Percentiles rank a stretch among this genome's conserved stretches.
Conservation (phyloP, 2,113 vertebrate genomes). For the Pelobates fuscus region DNA sequence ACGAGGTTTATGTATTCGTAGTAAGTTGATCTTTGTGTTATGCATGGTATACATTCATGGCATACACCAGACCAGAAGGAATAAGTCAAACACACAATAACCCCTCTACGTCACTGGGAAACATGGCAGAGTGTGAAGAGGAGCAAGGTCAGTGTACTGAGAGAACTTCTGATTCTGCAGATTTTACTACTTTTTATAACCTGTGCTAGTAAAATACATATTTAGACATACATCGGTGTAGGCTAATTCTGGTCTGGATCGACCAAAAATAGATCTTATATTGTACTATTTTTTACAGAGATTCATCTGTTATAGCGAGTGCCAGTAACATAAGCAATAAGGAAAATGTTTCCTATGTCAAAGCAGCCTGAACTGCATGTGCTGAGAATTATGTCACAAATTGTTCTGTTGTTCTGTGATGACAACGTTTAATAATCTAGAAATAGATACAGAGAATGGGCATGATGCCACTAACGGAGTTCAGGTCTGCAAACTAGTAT, state of each 20-base stretch:
- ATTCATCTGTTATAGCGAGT: background rate
- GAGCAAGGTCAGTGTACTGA: constrained; percentile 35
- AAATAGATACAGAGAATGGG: too few species aligned
- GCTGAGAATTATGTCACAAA: too few species aligned
- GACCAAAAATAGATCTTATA: background rate
- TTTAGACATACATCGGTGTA: constrained; percentile 23
- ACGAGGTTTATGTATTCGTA: constrained; percentile 16
- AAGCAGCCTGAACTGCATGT: background rate
- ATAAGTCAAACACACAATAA: constrained; percentile 2
- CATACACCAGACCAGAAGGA: constrained; percentile 5
- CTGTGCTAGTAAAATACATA: background rate
- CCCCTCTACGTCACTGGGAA: constrained; percentile 5
- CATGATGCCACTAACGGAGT: too few species aligned
- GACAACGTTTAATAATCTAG: too few species aligned
- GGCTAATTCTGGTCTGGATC: constrained; percentile 15
- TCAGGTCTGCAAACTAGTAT: too few species aligned
- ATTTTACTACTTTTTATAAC: constrained; percentile 21
- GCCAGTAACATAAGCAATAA: background rate
- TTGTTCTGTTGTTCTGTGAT: too few species aligned
- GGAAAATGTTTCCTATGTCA: background rate
- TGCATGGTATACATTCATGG: constrained; percentile 14
- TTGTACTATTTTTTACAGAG: background rate
- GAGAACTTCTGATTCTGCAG: constrained; percentile 12
- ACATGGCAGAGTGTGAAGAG: constrained; percentile 34
- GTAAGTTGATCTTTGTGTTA: constrained; percentile 31